Conservation (phyloP, 2,888 invertebrate species). For the Scaeva pyrastri region DNA sequence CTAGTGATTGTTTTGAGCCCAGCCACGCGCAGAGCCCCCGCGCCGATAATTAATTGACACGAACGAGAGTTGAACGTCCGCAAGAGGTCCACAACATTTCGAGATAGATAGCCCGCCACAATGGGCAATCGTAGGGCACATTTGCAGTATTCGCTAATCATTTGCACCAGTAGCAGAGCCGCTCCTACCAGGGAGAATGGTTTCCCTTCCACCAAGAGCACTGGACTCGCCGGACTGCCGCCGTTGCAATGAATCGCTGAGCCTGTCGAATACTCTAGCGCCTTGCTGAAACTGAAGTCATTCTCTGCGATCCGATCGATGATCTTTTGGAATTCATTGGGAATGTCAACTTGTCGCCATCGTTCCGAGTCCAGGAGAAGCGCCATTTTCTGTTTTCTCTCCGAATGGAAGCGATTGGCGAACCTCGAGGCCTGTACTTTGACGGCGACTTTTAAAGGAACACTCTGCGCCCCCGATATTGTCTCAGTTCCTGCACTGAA, state of each 20-base stretch:
- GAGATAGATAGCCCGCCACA: constrained; percentile 91
- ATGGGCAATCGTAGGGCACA: constrained; percentile 91
- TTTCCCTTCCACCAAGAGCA: constrained; percentile 88
- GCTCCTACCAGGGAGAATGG: constrained; percentile 92
- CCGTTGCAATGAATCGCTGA: constrained; percentile 72
- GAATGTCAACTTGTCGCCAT: constrained; percentile 97
- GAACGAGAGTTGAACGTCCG: constrained; percentile 94
- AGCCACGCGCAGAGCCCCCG: constrained; percentile 97
- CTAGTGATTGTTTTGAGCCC: constrained; percentile 97
- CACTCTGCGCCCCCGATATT: constrained; percentile 90
- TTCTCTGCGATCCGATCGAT: constrained; percentile 88
- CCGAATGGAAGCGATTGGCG: constrained; percentile 95
- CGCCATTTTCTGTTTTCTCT: constrained; percentile 93
- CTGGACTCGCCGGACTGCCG: constrained; percentile 85
- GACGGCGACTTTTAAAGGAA: constrained; percentile 91
- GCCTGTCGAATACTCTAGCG: constrained; percentile 55
- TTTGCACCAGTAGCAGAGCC: constrained; percentile 93
- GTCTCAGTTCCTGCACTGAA: constrained; percentile 91
- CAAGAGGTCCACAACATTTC: constrained; percentile 94
- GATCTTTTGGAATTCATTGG: constrained; percentile 93
- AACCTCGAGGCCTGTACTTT: constrained; percentile 95
- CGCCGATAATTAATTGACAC: constrained; percentile 97
- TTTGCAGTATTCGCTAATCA: constrained; percentile 96
- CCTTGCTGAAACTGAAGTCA: constrained; percentile 80
- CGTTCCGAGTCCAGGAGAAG: constrained; percentile 94